A percentile compares a stretch with the other conserved stretches of the same genome.
Evolutionary conservation across 2,888 invertebrate species (phyloP).

Genomic region (Megaustenia siamemsis): DNA sequence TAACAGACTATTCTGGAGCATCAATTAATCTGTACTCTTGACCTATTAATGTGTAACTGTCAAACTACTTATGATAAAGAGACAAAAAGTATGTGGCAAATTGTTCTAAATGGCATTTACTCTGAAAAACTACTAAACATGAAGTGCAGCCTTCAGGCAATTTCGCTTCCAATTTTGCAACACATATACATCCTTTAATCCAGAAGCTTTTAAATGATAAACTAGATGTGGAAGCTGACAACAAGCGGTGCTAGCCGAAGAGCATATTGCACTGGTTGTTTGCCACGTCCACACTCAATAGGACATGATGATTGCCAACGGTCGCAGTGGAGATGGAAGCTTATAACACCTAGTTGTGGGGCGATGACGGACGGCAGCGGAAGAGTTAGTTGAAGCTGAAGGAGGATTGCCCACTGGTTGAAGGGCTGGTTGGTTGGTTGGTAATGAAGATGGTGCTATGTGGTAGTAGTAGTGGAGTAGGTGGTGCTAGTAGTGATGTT

Average conservation of each 20-base stretch:
- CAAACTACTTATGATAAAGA: not conserved
- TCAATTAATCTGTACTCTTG: too few species aligned
- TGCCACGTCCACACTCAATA: not conserved
- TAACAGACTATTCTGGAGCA: too few species aligned
- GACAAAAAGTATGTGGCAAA: not conserved
- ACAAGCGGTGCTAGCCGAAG: slow-evolving; percentile 31
- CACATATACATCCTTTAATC: not conserved
- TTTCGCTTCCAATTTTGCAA: not conserved
- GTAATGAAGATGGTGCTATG: slow-evolving; percentile 47
- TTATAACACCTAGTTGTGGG: slow-evolving; percentile 37
- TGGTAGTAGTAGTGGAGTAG: slow-evolving; percentile 44
- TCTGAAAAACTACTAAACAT: not conserved
- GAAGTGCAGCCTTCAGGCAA: not conserved
- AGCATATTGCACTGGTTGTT: not conserved
- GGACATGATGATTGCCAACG: slow-evolving; percentile 28
- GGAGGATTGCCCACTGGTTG: slow-evolving; percentile 28
- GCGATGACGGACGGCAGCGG: slow-evolving; percentile 38
- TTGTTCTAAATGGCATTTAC: not conserved
- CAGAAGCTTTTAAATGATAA: not conserved
- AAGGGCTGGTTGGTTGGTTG: slow-evolving; percentile 42
- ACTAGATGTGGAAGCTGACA: not conserved
- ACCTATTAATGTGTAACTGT: too few species aligned
- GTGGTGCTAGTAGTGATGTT: slow-evolving; percentile 44
- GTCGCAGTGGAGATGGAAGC: slow-evolving; percentile 26
- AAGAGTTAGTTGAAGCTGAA: slow-evolving; percentile 29